Evolutionary conservation across 2,113 vertebrate genomes (phyloP).

Genomic region (Procavia capensis): DNA sequence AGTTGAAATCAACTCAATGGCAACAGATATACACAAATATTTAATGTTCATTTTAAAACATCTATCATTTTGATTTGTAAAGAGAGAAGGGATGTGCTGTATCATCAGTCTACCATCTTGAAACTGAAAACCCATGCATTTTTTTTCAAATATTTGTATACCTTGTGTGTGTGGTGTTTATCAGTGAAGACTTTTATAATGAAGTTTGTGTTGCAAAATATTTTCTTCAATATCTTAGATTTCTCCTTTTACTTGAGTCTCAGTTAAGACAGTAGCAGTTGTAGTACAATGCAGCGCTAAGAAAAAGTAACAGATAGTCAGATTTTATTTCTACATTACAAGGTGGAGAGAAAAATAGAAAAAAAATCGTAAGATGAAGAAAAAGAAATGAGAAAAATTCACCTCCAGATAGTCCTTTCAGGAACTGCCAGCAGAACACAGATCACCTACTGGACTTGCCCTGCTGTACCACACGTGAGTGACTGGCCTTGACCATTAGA

Average conservation of each 20-base stretch:
- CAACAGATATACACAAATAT: too few species aligned
- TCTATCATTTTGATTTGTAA: neutral
- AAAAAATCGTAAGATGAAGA: neutral
- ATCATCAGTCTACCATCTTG: neutral
- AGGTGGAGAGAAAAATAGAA: conserved; percentile 17
- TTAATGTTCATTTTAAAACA: neutral
- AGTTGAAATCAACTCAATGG: too few species aligned
- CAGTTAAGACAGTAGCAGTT: neutral
- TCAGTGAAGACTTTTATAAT: too few species aligned
- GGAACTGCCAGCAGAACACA: too few species aligned
- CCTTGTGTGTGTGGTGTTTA: too few species aligned
- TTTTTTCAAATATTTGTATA: too few species aligned
- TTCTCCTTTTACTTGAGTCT: neutral
- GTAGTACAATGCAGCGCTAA: neutral
- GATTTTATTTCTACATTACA: neutral
- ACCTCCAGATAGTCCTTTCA: neutral
- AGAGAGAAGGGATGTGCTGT: neutral
- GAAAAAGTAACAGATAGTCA: neutral
- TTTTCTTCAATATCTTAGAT: neutral
- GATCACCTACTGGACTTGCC: too few species aligned
- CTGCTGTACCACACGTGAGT: too few species aligned
- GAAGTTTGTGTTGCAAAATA: neutral
- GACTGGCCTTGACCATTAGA: too few species aligned
- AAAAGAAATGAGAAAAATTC: conserved; percentile 40
- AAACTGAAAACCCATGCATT: neutral